These are phyloP conservation scores for Graphium colonna DNA, from an alignment of 2,888 invertebrate genomes.

Conservation along the genomic window DNA sequence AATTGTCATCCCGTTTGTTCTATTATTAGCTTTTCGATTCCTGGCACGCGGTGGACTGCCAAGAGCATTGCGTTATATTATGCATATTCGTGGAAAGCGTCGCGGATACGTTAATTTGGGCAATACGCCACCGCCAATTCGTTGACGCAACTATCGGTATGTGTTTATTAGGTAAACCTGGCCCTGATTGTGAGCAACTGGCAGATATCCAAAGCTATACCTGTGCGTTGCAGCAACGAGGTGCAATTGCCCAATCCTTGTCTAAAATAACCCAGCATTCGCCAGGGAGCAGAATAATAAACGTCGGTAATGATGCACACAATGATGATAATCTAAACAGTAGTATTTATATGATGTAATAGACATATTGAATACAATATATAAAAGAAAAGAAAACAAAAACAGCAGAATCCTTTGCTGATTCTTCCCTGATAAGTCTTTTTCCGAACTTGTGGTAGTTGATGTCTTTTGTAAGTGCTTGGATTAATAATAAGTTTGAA, in stretches of 20 bases:
- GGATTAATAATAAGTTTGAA: too few relatives aligned
- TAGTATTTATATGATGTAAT: too few relatives aligned
- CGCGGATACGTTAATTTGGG: constrained; percentile 10
- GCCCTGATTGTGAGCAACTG: constrained; percentile 11
- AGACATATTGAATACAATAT: too few relatives aligned
- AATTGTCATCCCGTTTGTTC: background rate
- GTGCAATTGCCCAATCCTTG: constrained; percentile 13
- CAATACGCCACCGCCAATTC: constrained; percentile 14
- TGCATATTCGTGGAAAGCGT: constrained; percentile 19
- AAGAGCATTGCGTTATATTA: constrained; percentile 7
- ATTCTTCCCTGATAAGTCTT: too few relatives aligned
- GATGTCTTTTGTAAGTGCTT: too few relatives aligned
- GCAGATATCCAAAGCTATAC: constrained; percentile 19
- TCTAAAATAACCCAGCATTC: constrained; percentile 11
- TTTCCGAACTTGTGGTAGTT: too few relatives aligned
- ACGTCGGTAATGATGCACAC: too few relatives aligned
- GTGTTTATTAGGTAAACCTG: constrained; percentile 21
- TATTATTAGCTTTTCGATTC: constrained; percentile 15
- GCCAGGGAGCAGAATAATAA: background rate
- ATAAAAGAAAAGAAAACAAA: too few relatives aligned
- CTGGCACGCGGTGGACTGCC: constrained; percentile 10
- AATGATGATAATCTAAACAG: too few relatives aligned
- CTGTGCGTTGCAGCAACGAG: constrained; percentile 7
- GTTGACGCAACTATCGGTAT: constrained; percentile 18
- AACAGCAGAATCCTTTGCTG: too few relatives aligned